Base-by-base conservation (phyloP, 2,888 invertebrate species). In the Margaritifera margaritifera region DNA sequence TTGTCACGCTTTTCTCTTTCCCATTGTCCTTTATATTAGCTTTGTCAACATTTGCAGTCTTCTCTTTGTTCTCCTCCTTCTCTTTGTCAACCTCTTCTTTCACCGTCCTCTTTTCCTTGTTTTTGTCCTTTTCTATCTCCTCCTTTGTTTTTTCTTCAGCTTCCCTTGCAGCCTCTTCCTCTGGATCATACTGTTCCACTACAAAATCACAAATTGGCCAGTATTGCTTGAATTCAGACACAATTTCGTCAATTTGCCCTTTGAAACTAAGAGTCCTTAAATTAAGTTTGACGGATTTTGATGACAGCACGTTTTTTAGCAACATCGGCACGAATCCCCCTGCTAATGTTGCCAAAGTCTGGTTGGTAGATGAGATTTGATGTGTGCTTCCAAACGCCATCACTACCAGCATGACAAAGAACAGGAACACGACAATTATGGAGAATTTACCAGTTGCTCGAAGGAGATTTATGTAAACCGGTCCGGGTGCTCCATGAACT, bases 311-410 rank as follows among this genome's bases (percentile, higher is more conserved):
- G 60, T 87, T 88, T 57, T 84, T 84, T 62, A 88, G 74, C 66
- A 89, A 75, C 80, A 86, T 83, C 20, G 89, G 89, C 15, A 89
- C 81, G 65, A 87, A 86, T 0, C 87, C 88, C 0, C 87, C 86
- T 0, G 86, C 87, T 27, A 87, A 70, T 0, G 87, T 86, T 18
- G 88, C 84, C 50, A 89, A 66, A 2, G 87, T 85, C 63, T 88
- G 87, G 81, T 86, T 88, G 52, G 87, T 86, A 20, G 87, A 84
- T 2, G 88, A 87, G 70, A 88, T 84, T 57, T 83, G 78, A 67
- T 85, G 80, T 2, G 85, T 81, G 62, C 86, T 85, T 27, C 86
- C 87, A 74, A 87, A 88, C 4, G 87, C 85, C 84, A 86, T 84
- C 53, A 89, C 85, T 22, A 88, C 85, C 53, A 88, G 79, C 81